Conservation (phyloP, 2,888 invertebrate species). For the Didymodactylos carnosus region DNA sequence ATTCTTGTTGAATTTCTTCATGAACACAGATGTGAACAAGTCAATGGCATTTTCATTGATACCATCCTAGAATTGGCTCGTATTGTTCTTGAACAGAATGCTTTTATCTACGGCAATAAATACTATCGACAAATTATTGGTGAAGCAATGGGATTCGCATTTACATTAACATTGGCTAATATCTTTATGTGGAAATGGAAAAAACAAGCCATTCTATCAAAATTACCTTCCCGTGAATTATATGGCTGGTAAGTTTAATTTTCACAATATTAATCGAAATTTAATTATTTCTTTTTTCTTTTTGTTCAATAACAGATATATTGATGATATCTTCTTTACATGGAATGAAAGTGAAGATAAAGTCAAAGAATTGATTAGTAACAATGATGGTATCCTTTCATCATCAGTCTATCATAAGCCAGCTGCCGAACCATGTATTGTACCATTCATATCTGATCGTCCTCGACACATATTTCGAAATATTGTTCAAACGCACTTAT, state of each 20-base stretch:
- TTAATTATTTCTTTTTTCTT: neutral
- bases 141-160: neutral
- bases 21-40: neutral
- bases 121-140: neutral
- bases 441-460: neutral
- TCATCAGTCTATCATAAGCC: neutral
- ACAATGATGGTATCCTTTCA: neutral
- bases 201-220: neutral
- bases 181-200: neutral
- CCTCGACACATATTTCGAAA: neutral
- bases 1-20: neutral
- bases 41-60: neutral
- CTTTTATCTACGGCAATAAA: neutral
- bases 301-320: neutral
- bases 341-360: neutral
- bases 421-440: neutral
- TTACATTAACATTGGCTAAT: neutral
- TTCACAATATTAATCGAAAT: neutral
- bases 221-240: neutral
- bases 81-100: neutral
- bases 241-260: neutral
- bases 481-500: neutral
- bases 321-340: neutral
- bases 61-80: neutral
- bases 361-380: neutral